Evolutionary conservation across 2,797 vertebrate genomes (phyloP), one percentile per base, ranked within the genome.

Genomic region (Jordanella pulchra): DNA sequence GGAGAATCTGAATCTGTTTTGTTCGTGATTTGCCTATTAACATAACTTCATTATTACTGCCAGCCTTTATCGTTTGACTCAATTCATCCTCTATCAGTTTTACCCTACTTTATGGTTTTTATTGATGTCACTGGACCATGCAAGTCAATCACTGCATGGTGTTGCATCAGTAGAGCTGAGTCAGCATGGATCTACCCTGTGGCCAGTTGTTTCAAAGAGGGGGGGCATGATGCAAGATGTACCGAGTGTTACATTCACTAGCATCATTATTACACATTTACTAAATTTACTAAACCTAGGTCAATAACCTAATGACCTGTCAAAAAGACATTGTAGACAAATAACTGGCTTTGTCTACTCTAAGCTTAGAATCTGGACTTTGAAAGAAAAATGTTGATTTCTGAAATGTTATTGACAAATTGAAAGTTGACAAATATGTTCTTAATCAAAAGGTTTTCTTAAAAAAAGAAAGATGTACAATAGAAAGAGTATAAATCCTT

Each of bases 161-260:
- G 81, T 92, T 93, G 89, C 91, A 88, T 93, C 91, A 92, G 85
- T 69, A 25, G 10, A n/a, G 67, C 73, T 48, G 66, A 60, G 66
- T 77, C 79, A 79, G 42, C 74, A 73, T 87, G 83, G 84, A 87
- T 86, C 71, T 82, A 87, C 88, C 76, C 13, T 25, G 47, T 75
- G 28, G 79, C 83, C 89, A 73, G 64, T 84, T 71, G 83, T 83
- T 87, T 86, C 82, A 89, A 58, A 71, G 71, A 27, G 25, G 0
- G 50, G 84, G 71, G 76, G 84, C 80, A 90, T 92, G 92, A 92
- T 89, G 91, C 88, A 91, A 92, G 87, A 86, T 53, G 35, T 72
- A 76, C 75, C 76, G 82, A 72, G 72, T 90, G 69, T 93, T 93
- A 84, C 84, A 58, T 27, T 79, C 44, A 70, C 47, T 86, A 84